Evolutionary conservation across 1,140 invertebrate genomes (phyloP).

Genomic region (Drosophila dunni): DNA sequence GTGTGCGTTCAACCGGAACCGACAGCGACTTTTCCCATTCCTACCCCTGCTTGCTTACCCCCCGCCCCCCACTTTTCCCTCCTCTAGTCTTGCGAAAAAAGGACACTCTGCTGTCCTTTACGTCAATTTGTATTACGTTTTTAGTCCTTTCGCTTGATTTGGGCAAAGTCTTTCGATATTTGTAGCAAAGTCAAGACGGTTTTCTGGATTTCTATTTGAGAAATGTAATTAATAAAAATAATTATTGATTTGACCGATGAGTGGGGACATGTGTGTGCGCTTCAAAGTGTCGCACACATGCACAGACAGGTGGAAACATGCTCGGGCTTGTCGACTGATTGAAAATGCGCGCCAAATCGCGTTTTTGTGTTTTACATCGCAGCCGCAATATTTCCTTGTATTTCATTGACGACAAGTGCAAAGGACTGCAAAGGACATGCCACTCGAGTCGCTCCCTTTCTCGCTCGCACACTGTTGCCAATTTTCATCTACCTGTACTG

Average conservation of each 20-base stretch:
- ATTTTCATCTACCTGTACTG: slow-evolving; percentile 24
- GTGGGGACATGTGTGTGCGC: background rate
- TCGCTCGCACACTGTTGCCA: slow-evolving; percentile 39
- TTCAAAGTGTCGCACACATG: background rate
- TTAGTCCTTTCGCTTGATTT: background rate
- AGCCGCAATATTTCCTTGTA: slow-evolving; percentile 45
- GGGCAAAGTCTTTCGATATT: background rate
- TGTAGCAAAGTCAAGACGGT: slow-evolving; percentile 38
- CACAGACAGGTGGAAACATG: background rate
- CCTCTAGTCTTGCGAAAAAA: slow-evolving; percentile 25
- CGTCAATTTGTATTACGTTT: slow-evolving; percentile 1
- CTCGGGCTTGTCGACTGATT: background rate
- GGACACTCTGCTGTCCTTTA: background rate
- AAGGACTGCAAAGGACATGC: slow-evolving; percentile 62
- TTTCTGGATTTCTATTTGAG: background rate
- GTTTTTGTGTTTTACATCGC: slow-evolving; percentile 70
- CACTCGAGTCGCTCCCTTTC: slow-evolving; percentile 50
- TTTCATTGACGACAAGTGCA: slow-evolving; percentile 60
- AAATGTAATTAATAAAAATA: slow-evolving; percentile 3
- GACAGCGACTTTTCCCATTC: slow-evolving; percentile 39
- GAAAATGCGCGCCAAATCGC: slow-evolving; percentile 75
- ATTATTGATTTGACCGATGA: background rate
- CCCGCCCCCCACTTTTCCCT: slow-evolving; percentile 23
- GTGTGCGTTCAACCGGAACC: slow-evolving; percentile 73
- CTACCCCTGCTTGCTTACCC: too few relatives aligned